phyloP scores from a whole-genome alignment of 2,113 vertebrate species.

The Hypanus sabinus region DNA sequence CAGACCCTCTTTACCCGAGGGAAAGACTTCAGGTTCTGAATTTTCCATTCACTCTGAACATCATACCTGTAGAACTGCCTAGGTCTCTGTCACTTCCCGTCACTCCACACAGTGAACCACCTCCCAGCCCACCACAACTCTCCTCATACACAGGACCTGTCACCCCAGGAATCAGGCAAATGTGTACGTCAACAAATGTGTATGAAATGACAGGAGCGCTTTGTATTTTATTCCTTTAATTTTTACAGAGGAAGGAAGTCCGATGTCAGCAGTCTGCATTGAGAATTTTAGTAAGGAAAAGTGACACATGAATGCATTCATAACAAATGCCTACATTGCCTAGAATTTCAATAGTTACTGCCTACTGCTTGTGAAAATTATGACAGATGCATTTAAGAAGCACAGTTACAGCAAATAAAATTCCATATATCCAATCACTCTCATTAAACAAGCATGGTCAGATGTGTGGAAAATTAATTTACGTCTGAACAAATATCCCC shows the following conservation, averaged over 20 bases:
- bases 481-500: background rate
- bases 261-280: background rate
- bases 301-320: background rate
- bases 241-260: background rate
- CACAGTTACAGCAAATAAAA: background rate
- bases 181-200: background rate
- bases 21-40: too few relatives aligned
- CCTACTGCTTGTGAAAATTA: background rate
- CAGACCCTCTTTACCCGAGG: too few relatives aligned
- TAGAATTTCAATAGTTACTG: background rate
- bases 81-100: too few relatives aligned
- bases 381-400: background rate
- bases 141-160: too few relatives aligned
- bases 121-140: too few relatives aligned
- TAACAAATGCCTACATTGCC: background rate
- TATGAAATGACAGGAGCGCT: too few relatives aligned
- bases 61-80: too few relatives aligned
- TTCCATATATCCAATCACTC: slow-evolving; percentile 13
- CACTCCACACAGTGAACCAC: too few relatives aligned
- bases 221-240: background rate
- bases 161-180: background rate
- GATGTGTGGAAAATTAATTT: background rate
- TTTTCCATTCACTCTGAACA: too few relatives aligned
- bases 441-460: background rate
- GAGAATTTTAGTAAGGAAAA: background rate